A percentile compares a stretch with the other conserved stretches of the same genome.
Conservation (phyloP, 2,888 invertebrate species). For the Monoplex corrugatus region DNA sequence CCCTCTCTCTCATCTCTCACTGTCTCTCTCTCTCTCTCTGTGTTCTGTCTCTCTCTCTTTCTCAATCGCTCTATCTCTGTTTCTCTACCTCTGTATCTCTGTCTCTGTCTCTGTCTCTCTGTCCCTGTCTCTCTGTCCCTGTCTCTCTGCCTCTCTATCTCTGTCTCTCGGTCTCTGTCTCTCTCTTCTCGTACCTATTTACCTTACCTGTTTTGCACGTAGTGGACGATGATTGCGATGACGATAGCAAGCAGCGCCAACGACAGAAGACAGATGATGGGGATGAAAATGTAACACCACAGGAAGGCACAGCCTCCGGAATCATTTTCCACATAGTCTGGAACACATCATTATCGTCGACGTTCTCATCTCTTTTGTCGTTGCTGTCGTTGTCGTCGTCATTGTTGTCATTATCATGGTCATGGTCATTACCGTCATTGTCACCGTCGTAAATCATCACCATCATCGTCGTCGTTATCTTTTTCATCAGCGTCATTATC, state of each 20-base stretch:
- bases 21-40: constrained; percentile 2
- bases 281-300: neutral
- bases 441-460: no score
- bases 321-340: no score
- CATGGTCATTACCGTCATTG: no score
- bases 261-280: neutral
- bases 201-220: neutral
- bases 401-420: no score
- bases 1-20: neutral
- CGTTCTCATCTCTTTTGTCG: no score
- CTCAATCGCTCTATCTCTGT: neutral
- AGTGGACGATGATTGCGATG: neutral
- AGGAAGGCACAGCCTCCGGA: neutral
- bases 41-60: neutral
- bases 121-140: neutral
- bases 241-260: neutral
- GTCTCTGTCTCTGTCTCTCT: neutral
- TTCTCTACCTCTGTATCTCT: neutral
- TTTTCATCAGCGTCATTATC: no score
- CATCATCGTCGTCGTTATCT: no score
- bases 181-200: neutral
- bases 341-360: no score
- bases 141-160: neutral
- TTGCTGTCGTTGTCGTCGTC: no score
- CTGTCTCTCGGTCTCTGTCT: neutral